A percentile compares a stretch with the other conserved stretches of the same genome.
Evolutionary conservation across 2,888 invertebrate genomes (phyloP).

Genomic region (Muscina levida): DNA sequence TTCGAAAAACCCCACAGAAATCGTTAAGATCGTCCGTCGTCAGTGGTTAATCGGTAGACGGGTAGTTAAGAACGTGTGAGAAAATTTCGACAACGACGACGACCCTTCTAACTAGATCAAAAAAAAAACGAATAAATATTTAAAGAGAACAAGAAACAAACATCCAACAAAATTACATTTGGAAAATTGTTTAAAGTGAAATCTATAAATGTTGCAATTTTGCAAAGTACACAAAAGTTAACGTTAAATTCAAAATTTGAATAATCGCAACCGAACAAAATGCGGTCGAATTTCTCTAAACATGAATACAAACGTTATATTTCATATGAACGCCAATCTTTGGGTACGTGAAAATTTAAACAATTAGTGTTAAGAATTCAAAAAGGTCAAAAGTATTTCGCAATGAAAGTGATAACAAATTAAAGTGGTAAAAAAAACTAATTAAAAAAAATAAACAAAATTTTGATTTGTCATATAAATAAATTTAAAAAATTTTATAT

Average conservation of each 20-base stretch:
- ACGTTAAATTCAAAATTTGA: conserved; percentile 15
- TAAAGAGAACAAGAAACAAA: background rate
- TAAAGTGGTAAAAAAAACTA: background rate
- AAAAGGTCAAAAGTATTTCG: background rate
- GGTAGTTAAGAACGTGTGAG: conserved; percentile 71
- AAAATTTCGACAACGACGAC: conserved; percentile 41
- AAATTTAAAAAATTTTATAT: no score
- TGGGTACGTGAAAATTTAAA: conserved; percentile 72
- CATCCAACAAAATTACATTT: background rate
- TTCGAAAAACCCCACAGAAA: conserved; percentile 53
- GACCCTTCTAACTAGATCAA: background rate
- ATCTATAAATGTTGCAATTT: background rate
- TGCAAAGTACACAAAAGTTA: conserved; percentile 21
- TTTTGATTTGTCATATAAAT: no score
- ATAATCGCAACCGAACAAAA: conserved; percentile 47
- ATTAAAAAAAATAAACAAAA: no score
- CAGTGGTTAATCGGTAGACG: conserved; percentile 75
- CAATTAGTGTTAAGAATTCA: no score
- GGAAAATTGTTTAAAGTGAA: no score
- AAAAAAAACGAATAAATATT: conserved; percentile 21
- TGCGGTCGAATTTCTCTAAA: conserved; percentile 75
- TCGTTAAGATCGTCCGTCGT: conserved; percentile 61
- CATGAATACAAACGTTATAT: conserved; percentile 76
- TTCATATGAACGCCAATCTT: conserved; percentile 75
- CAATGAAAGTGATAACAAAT: background rate